Conservation (phyloP, 2,888 invertebrate genomes). For the Eupithecia vulgata region DNA sequence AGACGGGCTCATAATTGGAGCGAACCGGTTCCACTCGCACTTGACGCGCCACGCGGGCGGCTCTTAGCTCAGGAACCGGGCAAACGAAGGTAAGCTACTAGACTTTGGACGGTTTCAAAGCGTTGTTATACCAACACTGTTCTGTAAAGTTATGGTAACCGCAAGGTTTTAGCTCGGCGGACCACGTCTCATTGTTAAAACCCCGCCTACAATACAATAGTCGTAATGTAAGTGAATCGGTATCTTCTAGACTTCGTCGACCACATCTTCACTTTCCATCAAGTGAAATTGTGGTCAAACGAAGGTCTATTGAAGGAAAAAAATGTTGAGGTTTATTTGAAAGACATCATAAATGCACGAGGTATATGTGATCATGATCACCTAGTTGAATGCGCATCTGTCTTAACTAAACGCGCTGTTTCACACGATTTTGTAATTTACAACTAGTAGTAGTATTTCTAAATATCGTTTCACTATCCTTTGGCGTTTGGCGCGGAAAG, state of each 20-base stretch:
- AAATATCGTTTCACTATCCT: not conserved
- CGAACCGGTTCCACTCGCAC: slow-evolving; percentile 31
- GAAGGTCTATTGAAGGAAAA: too few relatives aligned
- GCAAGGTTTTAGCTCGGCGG: not conserved
- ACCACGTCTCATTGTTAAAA: not conserved
- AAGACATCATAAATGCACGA: not conserved
- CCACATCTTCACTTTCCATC: too few relatives aligned
- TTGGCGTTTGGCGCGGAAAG: not conserved
- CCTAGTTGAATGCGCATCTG: not conserved
- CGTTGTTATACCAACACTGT: not conserved
- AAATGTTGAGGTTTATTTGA: not conserved
- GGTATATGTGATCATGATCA: not conserved
- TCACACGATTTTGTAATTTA: not conserved
- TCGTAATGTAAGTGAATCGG: too few relatives aligned
- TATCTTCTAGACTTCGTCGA: too few relatives aligned
- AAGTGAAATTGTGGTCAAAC: too few relatives aligned
- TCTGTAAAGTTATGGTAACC: not conserved
- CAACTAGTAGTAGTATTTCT: not conserved
- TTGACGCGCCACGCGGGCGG: slow-evolving; percentile 23
- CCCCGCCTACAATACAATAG: not conserved
- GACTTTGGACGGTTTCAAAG: not conserved
- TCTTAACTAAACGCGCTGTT: not conserved
- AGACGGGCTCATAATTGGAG: slow-evolving; percentile 26
- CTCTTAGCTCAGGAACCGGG: slow-evolving; percentile 14
- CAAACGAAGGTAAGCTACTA: not conserved